phyloP scores from a whole-genome alignment of 2,113 vertebrate genomes.

The human (Homo sapiens) region GRCh38 chr13:18879501-18880000 shows the following conservation, averaged over 20 bases:
- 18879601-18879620: neutral
- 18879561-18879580: neutral
- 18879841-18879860: neutral
- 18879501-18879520: neutral
- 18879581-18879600: neutral
- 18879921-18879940: neutral
- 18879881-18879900: neutral
- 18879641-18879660: neutral
- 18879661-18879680: neutral
- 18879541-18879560: neutral
- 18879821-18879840: neutral
- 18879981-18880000: neutral
- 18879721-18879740: neutral
- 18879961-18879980: neutral
- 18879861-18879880: neutral
- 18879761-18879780: neutral
- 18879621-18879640: neutral
- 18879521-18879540: neutral
- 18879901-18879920: neutral
- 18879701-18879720: constrained; percentile 3
- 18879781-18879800: neutral
- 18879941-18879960: neutral
- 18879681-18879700: neutral
- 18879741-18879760: neutral
- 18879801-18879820: neutral